Percentiles rank a stretch among this genome's conserved stretches.
Evolutionary conservation across 2,113 vertebrate genomes (phyloP).

Genomic region (Psittacus erithacus): DNA sequence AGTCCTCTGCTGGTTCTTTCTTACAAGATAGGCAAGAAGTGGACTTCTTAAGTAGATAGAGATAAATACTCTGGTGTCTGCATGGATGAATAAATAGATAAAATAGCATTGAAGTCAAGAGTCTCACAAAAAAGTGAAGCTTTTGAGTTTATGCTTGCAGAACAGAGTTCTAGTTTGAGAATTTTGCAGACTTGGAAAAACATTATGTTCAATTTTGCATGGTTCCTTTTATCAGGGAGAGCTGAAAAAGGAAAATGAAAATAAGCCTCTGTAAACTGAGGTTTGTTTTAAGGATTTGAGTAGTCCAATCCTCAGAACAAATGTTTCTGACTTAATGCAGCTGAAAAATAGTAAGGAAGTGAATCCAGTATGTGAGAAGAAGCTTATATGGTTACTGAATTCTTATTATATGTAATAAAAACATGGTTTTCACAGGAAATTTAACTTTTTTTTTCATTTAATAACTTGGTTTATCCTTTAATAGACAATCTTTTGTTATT

Average conservation of each 20-base stretch:
- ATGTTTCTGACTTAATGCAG: neutral
- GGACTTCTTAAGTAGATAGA: neutral
- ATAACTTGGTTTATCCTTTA: neutral
- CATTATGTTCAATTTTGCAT: neutral
- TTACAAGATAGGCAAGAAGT: neutral
- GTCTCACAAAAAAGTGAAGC: neutral
- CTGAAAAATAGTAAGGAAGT: neutral
- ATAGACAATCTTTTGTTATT: neutral
- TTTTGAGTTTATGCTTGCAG: neutral
- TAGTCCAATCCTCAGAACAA: neutral
- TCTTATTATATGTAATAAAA: neutral
- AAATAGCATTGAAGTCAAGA: neutral
- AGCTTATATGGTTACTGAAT: neutral
- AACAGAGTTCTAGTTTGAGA: neutral
- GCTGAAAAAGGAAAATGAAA: neutral
- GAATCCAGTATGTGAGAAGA: neutral
- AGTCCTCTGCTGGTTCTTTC: neutral
- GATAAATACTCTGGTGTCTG: neutral
- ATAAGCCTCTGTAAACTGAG: neutral
- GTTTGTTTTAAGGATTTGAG: neutral
- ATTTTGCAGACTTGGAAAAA: neutral
- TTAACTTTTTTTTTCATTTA: neutral
- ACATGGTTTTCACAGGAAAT: neutral
- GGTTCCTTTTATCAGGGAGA: neutral
- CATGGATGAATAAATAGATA: neutral